phyloP scores from a whole-genome alignment of 2,888 invertebrate genomes.

The Metallyticus violacea region DNA sequence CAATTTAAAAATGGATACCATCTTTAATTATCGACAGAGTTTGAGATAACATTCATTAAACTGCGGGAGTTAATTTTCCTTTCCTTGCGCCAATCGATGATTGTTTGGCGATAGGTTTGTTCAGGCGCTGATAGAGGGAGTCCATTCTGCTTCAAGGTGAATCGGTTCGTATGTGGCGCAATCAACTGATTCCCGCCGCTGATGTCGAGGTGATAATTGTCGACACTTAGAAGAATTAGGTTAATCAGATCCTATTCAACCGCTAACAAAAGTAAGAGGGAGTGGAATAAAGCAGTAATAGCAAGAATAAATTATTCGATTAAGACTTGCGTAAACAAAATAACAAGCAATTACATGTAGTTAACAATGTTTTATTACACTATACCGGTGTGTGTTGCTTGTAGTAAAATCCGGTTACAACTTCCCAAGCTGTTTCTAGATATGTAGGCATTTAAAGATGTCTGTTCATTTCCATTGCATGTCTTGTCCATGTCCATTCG shows the following conservation, averaged over 20 bases:
- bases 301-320: background rate
- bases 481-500: no score
- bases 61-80: background rate
- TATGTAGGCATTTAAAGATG: no score
- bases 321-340: background rate
- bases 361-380: background rate
- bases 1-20: background rate
- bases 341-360: background rate
- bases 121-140: background rate
- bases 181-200: no score
- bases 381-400: background rate
- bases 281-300: background rate
- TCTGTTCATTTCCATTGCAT: no score
- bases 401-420: no score
- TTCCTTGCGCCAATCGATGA: background rate
- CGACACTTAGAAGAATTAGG: background rate
- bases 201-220: background rate
- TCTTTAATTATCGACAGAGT: background rate
- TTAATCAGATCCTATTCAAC: background rate
- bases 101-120: background rate
- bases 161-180: background rate
- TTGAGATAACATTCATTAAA: background rate
- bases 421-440: no score
- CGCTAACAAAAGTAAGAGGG: background rate
- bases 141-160: background rate